Conservation (phyloP, 2,113 vertebrate species). For the Carettochelys insculpta region DNA sequence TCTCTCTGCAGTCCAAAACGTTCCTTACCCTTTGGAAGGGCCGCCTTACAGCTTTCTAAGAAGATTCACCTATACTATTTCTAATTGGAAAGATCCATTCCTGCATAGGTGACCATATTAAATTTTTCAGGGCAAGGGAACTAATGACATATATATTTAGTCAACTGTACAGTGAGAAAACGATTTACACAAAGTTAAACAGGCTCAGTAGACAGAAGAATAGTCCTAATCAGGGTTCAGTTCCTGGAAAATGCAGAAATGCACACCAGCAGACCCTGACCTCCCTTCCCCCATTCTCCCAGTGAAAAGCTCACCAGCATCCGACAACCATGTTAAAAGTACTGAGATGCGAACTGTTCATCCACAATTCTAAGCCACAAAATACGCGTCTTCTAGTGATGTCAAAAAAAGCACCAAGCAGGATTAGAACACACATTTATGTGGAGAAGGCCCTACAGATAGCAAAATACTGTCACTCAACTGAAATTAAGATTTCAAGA, state of each 20-base stretch:
- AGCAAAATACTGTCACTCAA: background rate
- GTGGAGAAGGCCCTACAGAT: fast-evolving
- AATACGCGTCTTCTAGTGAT: background rate
- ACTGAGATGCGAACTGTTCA: background rate
- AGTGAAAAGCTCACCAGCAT: constrained; percentile 4
- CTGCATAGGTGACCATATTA: background rate
- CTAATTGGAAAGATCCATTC: background rate
- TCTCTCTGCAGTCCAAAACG: background rate
- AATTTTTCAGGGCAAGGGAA: background rate
- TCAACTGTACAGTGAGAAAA: background rate
- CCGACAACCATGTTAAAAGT: background rate
- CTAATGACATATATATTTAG: background rate
- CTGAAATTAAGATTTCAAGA: background rate
- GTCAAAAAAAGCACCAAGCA: background rate
- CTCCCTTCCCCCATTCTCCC: background rate
- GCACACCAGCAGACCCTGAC: background rate
- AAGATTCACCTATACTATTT: background rate
- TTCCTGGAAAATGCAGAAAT: background rate
- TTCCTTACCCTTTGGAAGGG: background rate
- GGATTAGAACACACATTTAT: background rate
- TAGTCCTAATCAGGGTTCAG: background rate
- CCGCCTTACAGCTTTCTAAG: background rate
- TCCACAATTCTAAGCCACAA: background rate
- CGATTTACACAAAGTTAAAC: background rate
- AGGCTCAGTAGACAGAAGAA: background rate